A percentile compares a stretch with the other conserved stretches of the same genome.
These are phyloP conservation scores for Dipodomys ordii DNA, from an alignment of 2,113 vertebrate species.

Conservation along the genomic window DNA sequence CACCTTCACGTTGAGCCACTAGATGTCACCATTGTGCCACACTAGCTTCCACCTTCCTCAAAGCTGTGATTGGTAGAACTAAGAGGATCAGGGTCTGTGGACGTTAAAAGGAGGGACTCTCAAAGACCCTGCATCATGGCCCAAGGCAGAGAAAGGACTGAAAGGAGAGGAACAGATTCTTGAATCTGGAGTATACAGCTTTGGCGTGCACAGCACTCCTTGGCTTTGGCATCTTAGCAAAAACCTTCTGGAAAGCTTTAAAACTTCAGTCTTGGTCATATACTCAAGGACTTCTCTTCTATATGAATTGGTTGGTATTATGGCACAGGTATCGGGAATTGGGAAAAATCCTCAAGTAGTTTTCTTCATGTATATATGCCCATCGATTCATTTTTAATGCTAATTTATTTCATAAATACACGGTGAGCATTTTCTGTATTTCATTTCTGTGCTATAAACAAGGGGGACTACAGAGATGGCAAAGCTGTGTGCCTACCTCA, in stretches of 20 bases:
- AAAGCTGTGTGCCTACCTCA: neutral
- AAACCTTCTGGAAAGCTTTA: neutral
- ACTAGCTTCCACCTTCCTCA: neutral
- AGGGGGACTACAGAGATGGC: neutral
- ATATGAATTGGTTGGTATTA: neutral
- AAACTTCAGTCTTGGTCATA: neutral
- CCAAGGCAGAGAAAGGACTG: neutral
- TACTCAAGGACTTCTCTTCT: neutral
- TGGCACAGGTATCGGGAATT: neutral
- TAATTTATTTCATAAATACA: neutral
- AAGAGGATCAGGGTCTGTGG: accelerated
- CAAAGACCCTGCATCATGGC: no score
- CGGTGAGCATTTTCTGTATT: neutral
- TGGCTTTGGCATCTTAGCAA: neutral
- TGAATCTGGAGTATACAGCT: neutral
- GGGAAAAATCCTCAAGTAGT: neutral
- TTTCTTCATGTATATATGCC: neutral
- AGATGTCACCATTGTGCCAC: constrained; percentile 35
- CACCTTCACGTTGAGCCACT: neutral
- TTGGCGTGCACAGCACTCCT: neutral
- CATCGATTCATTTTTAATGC: neutral
- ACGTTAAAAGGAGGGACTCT: no score
- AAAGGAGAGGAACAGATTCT: neutral
- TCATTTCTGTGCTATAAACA: neutral
- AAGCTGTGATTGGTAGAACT: accelerated